These are phyloP conservation scores for Himantopus leucocephalus DNA, from an alignment of 2,113 vertebrate genomes.

Conservation along the genomic window DNA sequence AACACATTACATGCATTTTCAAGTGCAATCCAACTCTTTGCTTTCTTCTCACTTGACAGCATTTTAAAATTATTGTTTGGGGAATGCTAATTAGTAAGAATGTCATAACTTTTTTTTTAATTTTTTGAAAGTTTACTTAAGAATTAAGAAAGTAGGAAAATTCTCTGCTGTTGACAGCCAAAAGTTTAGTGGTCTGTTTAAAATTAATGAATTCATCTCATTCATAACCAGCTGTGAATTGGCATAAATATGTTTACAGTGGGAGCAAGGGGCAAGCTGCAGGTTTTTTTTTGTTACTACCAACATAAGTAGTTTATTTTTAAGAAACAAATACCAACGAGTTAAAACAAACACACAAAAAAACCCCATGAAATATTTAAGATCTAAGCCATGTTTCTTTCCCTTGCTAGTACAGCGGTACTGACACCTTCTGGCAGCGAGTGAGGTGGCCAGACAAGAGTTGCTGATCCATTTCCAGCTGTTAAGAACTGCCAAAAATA, in stretches of 20 bases:
- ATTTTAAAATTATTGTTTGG: not conserved
- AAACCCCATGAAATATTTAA: not conserved
- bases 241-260: not conserved
- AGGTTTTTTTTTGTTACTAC: not conserved
- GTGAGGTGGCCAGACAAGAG: not conserved
- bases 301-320: not conserved
- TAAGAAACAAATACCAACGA: not conserved
- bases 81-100: not conserved
- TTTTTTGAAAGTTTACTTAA: not conserved
- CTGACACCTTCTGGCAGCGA: not conserved
- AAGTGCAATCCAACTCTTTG: not conserved
- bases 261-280: not conserved
- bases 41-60: not conserved
- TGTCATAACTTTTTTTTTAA: not conserved
- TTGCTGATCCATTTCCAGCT: not conserved
- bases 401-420: not conserved
- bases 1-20: not conserved
- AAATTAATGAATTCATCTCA: not conserved
- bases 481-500: not conserved
- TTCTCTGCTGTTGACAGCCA: not conserved
- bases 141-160: not conserved
- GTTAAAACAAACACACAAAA: not conserved
- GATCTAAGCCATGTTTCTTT: not conserved
- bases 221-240: not conserved
- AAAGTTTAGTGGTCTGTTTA: not conserved